Evolutionary conservation across 2,113 vertebrate genomes (phyloP).

Genomic region (Chloropsis cyanopogon): DNA sequence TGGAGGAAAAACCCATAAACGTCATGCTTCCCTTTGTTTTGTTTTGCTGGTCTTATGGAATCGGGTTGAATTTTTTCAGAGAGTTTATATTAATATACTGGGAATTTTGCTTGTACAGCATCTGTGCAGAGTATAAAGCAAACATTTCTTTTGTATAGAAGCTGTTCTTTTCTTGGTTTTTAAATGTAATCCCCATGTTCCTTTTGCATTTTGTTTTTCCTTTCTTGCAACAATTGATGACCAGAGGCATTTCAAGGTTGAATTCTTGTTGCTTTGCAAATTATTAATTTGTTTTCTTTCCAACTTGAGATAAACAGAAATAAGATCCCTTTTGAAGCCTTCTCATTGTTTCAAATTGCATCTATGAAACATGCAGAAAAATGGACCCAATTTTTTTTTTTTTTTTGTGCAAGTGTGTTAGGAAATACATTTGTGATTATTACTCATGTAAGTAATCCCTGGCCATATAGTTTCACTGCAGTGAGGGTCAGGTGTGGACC

Average conservation of each 20-base stretch:
- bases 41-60: slow-evolving; percentile 66
- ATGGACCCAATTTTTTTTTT: neutral
- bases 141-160: slow-evolving; percentile 29
- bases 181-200: slow-evolving; percentile 1
- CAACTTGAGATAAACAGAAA: slow-evolving; percentile 15
- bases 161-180: slow-evolving; percentile 31
- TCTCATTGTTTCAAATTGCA: neutral
- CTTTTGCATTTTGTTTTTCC: slow-evolving; percentile 13
- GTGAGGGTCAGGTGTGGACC: neutral
- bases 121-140: slow-evolving; percentile 29
- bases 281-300: slow-evolving; percentile 38
- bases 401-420: neutral
- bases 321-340: neutral
- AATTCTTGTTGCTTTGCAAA: slow-evolving; percentile 19
- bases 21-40: slow-evolving; percentile 73
- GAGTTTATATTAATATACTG: slow-evolving; percentile 68
- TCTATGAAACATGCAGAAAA: neutral
- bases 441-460: neutral
- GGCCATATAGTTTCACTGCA: neutral
- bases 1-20: slow-evolving; percentile 59
- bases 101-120: slow-evolving; percentile 64
- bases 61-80: slow-evolving; percentile 46
- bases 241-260: slow-evolving; percentile 48
- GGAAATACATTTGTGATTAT: neutral
- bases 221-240: slow-evolving; percentile 38